Percentiles rank a stretch among this genome's conserved stretches.
Evolutionary conservation across 2,797 vertebrate genomes (phyloP).

Genomic region (Podargus strigoides): DNA sequence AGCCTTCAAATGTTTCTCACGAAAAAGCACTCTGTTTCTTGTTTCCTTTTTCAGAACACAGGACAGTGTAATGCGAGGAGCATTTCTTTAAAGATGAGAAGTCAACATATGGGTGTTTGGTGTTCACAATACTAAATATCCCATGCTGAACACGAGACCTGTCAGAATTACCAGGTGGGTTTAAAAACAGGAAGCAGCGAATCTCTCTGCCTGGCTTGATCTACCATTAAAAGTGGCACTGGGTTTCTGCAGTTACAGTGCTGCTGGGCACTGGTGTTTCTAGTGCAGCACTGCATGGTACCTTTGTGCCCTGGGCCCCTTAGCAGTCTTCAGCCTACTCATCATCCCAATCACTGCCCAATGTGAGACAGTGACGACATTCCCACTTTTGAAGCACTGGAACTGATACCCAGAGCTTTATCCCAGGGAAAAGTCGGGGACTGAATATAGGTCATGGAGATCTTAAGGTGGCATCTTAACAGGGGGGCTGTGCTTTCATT

Average conservation of each 20-base stretch:
- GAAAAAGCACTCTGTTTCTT: background rate
- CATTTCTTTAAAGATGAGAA: background rate
- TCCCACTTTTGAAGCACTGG: background rate
- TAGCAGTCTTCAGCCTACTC: too few species aligned
- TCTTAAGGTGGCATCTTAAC: background rate
- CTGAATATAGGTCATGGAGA: background rate
- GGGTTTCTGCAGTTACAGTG: accelerated
- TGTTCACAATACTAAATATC: background rate
- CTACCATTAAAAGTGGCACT: background rate
- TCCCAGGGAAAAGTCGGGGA: background rate
- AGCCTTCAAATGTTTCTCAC: background rate
- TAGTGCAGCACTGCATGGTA: background rate
- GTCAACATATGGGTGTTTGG: accelerated
- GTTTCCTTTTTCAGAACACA: background rate
- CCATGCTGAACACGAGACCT: background rate
- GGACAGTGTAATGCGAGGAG: background rate
- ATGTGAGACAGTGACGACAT: too few species aligned
- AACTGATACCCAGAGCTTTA: background rate
- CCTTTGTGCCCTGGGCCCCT: background rate
- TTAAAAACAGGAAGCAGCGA: background rate
- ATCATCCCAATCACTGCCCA: background rate
- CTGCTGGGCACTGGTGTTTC: background rate
- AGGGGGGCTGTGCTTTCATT: background rate
- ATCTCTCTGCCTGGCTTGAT: background rate
- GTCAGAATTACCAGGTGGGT: background rate